Conservation (phyloP, 2,113 vertebrate species). For the Picathartes gymnocephalus region DNA sequence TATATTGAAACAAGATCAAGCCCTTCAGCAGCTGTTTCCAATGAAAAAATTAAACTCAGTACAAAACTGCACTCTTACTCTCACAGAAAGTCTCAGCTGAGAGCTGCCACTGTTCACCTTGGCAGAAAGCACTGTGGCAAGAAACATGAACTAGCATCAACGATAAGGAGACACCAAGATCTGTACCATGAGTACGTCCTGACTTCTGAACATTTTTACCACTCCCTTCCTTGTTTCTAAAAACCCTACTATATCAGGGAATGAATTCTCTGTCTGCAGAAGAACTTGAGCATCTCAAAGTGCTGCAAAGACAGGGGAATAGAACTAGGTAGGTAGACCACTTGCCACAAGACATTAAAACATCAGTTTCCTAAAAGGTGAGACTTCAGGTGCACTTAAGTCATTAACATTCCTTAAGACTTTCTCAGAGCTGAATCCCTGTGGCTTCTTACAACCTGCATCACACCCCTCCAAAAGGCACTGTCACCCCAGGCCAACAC, state of each 20-base stretch:
- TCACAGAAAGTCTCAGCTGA: neutral
- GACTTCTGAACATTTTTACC: neutral
- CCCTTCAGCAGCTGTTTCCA: neutral
- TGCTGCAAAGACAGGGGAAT: neutral
- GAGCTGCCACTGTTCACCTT: neutral
- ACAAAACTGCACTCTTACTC: neutral
- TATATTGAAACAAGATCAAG: neutral
- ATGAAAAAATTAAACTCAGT: neutral
- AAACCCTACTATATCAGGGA: neutral
- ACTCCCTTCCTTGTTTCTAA: neutral
- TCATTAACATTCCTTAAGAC: neutral
- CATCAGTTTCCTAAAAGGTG: neutral
- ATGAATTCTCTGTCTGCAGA: neutral
- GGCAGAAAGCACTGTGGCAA: neutral
- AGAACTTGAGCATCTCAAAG: neutral
- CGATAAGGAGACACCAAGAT: neutral
- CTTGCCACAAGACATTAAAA: neutral
- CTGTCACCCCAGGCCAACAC: neutral
- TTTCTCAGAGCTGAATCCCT: neutral
- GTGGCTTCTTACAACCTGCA: neutral
- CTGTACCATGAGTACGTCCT: neutral
- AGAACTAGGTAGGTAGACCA: neutral
- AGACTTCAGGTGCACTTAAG: neutral
- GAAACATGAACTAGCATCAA: neutral
- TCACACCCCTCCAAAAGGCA: neutral